Base-by-base conservation (phyloP, 1,140 invertebrate genomes). In the Ephestia elutella region DNA sequence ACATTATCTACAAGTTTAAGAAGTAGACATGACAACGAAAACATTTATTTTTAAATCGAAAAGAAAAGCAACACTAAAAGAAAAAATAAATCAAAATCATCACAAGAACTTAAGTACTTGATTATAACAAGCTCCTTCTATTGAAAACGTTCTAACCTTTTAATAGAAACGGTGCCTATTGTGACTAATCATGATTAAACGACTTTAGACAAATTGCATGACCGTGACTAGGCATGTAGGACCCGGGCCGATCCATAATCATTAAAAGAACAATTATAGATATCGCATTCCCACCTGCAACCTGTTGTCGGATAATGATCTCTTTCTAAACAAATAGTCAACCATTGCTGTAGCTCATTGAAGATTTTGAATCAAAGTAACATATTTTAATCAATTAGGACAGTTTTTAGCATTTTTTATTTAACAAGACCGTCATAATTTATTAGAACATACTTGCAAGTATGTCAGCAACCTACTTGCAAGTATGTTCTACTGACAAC, bases 261-360 rank as follows among this genome's bases (percentile, higher is more conserved):
- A 85, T 87, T 86, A 87, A 85, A 85, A 86, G 82, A 84, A 87
- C 82, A 86, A 87, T 86, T 86, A 87, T 86, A 86, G 82, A 85
- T 87, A 87, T 85, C 82, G 79, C 68, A 79, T 85, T 83, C 80
- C 78, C 81, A 82, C 84, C 85, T 86, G 82, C 80, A 86, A 85
- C 82, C 78, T 79, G 82, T 82, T 84, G 81, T 72, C 65, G 77
- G 81, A 85, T 87, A 81, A 81, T 85, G 76, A 86, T 86, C 82
- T 87, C 68, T 70, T 75, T 84, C 70, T 82, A 86, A 87, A 84
- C 81, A 87, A 86, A 86, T 75, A 86, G 67, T 74, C 30, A 63
- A 63, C 56, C 65, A 65, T 58, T 66, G 64, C 44, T 38, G 30
- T 50, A 44, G 38, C 13, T 44, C 13, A 15, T 3, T 44, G 30